Conservation (phyloP, 2,113 vertebrate species). For the Pedetes capensis region DNA sequence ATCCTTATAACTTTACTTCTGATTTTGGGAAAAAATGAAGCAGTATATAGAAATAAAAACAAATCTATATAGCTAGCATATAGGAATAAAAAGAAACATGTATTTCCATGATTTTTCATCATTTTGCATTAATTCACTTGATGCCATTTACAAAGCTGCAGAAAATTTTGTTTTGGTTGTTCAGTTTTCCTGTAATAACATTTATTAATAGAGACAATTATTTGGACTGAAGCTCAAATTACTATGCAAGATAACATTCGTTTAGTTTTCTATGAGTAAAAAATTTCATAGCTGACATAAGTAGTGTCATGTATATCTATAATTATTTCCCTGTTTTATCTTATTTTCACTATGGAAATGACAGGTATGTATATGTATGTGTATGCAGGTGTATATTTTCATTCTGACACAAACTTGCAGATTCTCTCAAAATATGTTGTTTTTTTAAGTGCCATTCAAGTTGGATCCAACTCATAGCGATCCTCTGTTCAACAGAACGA, state of each 20-base stretch:
- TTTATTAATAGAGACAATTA: not conserved
- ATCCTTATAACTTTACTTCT: not conserved
- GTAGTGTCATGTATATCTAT: not conserved
- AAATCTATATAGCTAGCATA: not conserved
- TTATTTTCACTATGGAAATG: not conserved
- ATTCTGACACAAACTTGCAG: not conserved
- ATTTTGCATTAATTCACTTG: not conserved
- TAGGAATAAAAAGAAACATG: not conserved
- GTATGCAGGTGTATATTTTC: not conserved
- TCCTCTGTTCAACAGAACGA: too few relatives aligned
- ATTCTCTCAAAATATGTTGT: too few relatives aligned
- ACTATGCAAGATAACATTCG: not conserved
- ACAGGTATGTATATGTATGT: accelerated
- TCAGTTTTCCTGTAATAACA: not conserved
- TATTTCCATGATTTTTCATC: not conserved
- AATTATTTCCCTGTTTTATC: not conserved
- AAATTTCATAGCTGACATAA: not conserved
- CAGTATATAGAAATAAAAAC: not conserved
- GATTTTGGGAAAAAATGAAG: not conserved
- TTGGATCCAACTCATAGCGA: too few relatives aligned
- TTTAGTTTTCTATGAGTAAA: not conserved
- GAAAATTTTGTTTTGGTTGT: not conserved
- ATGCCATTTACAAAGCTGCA: not conserved
- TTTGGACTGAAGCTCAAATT: not conserved
- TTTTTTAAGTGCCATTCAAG: too few relatives aligned